phyloP scores from a whole-genome alignment of 2,113 vertebrate genomes.

The Amazona guildingii region DNA sequence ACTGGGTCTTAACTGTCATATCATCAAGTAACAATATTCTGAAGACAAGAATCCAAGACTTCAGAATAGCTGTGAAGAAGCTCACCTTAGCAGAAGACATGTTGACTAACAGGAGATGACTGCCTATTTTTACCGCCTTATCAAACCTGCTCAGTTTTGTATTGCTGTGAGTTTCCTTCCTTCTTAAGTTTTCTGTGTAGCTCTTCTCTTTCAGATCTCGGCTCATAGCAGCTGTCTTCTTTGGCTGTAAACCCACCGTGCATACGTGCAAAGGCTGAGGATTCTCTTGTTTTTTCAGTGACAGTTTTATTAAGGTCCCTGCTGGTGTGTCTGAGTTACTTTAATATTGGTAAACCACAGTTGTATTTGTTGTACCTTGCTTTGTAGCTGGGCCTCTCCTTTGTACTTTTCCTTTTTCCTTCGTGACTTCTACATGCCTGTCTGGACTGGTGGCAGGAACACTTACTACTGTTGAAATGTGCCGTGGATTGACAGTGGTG shows the following conservation, averaged over 20 bases:
- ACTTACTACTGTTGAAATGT: fast-evolving
- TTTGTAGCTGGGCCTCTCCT: background rate
- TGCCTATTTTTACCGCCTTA: background rate
- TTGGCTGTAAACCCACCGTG: background rate
- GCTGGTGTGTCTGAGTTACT: background rate
- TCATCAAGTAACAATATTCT: background rate
- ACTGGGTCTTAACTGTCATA: background rate
- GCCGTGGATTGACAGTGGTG: background rate
- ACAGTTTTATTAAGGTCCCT: background rate
- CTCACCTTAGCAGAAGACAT: background rate
- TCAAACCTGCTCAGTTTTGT: background rate
- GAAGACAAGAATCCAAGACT: background rate
- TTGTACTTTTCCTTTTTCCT: background rate
- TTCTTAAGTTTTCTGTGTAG: background rate
- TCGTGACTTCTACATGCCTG: background rate
- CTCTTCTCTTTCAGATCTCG: background rate
- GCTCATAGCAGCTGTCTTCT: background rate
- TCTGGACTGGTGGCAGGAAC: background rate
- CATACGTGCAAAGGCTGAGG: fast-evolving
- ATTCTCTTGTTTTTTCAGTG: background rate
- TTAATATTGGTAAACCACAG: background rate
- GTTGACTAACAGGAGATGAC: background rate
- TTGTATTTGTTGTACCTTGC: background rate
- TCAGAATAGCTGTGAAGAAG: background rate
- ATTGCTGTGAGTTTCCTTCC: background rate